Base-by-base conservation (phyloP, 2,888 invertebrate species). In the Pseudeuparius sepicola region DNA sequence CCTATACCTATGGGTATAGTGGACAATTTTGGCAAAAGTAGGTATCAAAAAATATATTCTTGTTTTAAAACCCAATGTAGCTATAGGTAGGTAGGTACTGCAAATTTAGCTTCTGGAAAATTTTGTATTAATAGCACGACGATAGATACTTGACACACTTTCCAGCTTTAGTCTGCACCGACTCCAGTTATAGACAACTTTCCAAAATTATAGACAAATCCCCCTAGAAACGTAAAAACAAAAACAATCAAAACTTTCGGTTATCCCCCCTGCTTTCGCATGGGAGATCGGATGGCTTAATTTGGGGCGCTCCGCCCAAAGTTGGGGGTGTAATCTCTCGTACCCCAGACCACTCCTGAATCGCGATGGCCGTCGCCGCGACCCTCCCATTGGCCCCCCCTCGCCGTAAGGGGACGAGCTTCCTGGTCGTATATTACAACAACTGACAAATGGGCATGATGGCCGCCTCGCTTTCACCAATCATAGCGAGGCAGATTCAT, bases 381-480 rank as follows among this genome's bases (percentile, higher is more conserved):
- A 24, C 34, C 38, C 42, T 41, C 36, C 46, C 41, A 57, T 63
- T 62, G 63, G 59, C 42, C 49, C 42, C 44, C 13, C 30, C 37
- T 41, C 36, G 36, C 16, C 43, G 49, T 50, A 47, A 49, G 48
- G 57, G 60, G 60, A 45, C 44, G 57, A 41, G 45, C 56, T 50
- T 43, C 39, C 32, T 41, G 44, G 40, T 44, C 49, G 52, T 61
- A 58, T 54, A 59, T 59, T 54, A 55, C 47, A 43, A 46, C 46
- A 53, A 50, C 45, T 53, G 56, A 51, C 55, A 51, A 58, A 60
- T 56, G 56, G 56, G 55, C 60, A 63, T 61, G 59, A 70, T 70
- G 69, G 69, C 69, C 59, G 67, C 60, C 53, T 28, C 10, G 35
- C 30, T 36, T 49, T 51, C 50, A 49, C 69, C 68, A 69, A 68